Evolutionary conservation across 2,888 invertebrate species (phyloP), one percentile per base, ranked within the genome.

Genomic region (Oscheius onirici): DNA sequence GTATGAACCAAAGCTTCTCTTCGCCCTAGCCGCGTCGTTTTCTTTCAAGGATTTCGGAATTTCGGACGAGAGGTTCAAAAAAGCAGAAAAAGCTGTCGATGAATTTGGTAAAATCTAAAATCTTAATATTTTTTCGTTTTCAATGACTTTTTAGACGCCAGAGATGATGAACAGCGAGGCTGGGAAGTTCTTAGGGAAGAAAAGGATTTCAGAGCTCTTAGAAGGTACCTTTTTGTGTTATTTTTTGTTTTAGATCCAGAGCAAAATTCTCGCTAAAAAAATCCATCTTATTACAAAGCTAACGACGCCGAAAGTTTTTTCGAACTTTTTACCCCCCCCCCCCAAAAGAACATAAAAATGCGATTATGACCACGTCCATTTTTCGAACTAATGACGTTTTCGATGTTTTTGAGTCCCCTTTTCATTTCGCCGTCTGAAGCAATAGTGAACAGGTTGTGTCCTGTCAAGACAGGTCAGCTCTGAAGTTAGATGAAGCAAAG

Each of bases 171-270:
- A 10, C 24, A 46, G 20, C 58, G 67, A 24, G 81, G 80, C 17
- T 82, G 82, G 82, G 82, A 82, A 51, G 58, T 78, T 17, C 66
- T 82, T 13, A 76, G 76, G 57, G 78, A 77, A 60, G 77, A 76
- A 40, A 78, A 73, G 54, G 76, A 82, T 57, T 73, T 77, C 67
- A 26, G 75, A 15, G 76, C 77, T 22, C 73, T 76, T 22, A 69
- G 80, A 51, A 58, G 75, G 74, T 67, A 44, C 11, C 20, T 46
- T 28, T 11, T 43, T 17, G 13, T 26, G 15, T 1, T 68, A 11
- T 3, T 28, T 55, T 24, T 55, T 40, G 49, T 26, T 24, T 3
- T 55, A 34, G 1, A 63, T n/a, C n/a, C n/a, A n/a, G n/a, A n/a
- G n/a, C n/a, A n/a, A n/a, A n/a, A n/a, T n/a, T n/a, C n/a, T n/a